Evolutionary conservation across 2,888 invertebrate genomes (phyloP), one percentile per base, ranked within the genome.

Genomic region (Notocelia uddmanniana): DNA sequence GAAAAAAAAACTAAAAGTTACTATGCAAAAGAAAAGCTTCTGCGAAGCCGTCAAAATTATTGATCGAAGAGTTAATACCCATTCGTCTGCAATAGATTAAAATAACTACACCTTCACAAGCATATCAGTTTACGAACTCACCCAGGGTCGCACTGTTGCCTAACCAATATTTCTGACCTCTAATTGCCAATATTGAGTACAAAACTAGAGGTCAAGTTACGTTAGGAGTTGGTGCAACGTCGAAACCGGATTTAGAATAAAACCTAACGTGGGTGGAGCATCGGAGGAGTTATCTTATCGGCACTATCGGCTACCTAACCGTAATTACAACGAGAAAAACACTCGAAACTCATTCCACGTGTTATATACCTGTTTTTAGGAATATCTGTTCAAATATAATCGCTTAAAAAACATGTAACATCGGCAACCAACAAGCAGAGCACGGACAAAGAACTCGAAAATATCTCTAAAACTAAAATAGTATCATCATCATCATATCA

Each of bases 281-380:
- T 55, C 31, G 62, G 62, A 57, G 34, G 3, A 9, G 21, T 69
- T 70, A 64, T 64, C 64, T 66, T 41, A 57, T 69, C 64, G 19
- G 9, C 41, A 13, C 26, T 57, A 58, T 31, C 54, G 50, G 69
- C 62, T 68, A 74, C 73, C 77, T 75, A 79, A 18, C 31, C 41
- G 70, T 59, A 83, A 83, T 83, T 80, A 85, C 79, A 72, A 76
- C 77, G 73, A 78, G 78, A 80, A 85, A 85, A 83, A 83, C 82
- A 81, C 79, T 78, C 58, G 18, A 77, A n/a, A 23, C 55, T 13
- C 45, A 11, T 60, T 45, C 11, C n/a, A 57, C 19, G 19, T 2
- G 50, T 19, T 19, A 18, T 50, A 18, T 50, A 19, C 19, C 9
- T 19, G 19, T 19, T 3, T 50, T 48, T 18, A 9, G 19, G 10